These are phyloP conservation scores for Molorchus minor DNA, from an alignment of 2,888 invertebrate species.

Conservation along the genomic window DNA sequence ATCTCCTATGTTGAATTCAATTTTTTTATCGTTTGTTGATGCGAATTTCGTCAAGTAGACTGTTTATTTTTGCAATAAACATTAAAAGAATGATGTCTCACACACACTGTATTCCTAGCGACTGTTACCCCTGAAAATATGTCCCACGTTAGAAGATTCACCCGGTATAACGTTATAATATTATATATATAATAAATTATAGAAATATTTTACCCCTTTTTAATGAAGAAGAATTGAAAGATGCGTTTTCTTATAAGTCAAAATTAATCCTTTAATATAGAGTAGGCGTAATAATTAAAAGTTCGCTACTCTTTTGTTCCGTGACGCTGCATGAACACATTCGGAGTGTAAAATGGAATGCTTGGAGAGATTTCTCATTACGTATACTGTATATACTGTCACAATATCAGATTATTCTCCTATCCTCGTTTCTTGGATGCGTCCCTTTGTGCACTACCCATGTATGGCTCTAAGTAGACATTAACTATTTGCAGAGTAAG, in stretches of 20 bases:
- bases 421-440: conserved; percentile 22
- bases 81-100: too few relatives aligned
- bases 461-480: conserved; percentile 17
- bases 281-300: neutral
- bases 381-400: conserved; percentile 41
- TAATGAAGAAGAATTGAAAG: too few relatives aligned
- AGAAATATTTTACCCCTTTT: too few relatives aligned
- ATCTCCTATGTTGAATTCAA: too few relatives aligned
- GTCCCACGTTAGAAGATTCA: too few relatives aligned
- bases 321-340: conserved; percentile 15
- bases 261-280: conserved; percentile 32
- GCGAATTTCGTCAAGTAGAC: too few relatives aligned
- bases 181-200: too few relatives aligned
- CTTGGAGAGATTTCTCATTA: conserved; percentile 41
- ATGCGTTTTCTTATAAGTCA: conserved; percentile 23
- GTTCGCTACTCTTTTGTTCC: conserved; percentile 9
- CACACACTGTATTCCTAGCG: too few relatives aligned
- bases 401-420: conserved; percentile 38
- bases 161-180: too few relatives aligned
- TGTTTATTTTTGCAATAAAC: too few relatives aligned
- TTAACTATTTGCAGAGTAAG: conserved; percentile 9
- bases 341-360: conserved; percentile 37
- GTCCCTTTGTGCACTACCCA: conserved; percentile 16
- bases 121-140: too few relatives aligned
- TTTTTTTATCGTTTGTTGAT: too few relatives aligned